Percentiles rank a stretch among this genome's conserved stretches.
Evolutionary conservation across 2,113 vertebrate genomes (phyloP).

Genomic region (Xyrauchen texanus): DNA sequence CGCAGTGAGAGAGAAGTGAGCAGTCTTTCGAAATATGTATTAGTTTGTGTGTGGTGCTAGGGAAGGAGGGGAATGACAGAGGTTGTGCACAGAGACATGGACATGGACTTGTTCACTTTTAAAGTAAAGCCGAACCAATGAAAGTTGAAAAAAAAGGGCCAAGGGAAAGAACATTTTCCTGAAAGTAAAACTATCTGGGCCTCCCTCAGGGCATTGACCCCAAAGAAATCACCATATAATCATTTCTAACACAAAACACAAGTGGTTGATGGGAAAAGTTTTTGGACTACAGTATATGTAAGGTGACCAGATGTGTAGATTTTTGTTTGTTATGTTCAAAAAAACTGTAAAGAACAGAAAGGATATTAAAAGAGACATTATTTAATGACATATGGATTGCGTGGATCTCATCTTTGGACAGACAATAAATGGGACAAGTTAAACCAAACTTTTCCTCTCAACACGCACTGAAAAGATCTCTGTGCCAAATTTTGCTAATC

Average conservation of each 20-base stretch:
- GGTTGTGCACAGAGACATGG: slow-evolving; percentile 18
- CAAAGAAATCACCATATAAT: neutral
- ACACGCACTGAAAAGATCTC: too few relatives aligned
- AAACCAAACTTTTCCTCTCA: too few relatives aligned
- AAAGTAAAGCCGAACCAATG: slow-evolving; percentile 24
- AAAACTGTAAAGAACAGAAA: too few relatives aligned
- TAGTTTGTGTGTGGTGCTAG: slow-evolving; percentile 1
- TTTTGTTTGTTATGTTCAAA: too few relatives aligned
- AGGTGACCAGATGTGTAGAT: neutral
- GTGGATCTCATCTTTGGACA: too few relatives aligned
- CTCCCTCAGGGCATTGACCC: slow-evolving; percentile 6
- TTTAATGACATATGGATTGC: too few relatives aligned
- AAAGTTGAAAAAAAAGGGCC: slow-evolving; percentile 32
- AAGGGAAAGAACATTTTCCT: slow-evolving; percentile 30
- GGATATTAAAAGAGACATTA: neutral
- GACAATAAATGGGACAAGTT: too few relatives aligned
- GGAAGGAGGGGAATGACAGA: neutral
- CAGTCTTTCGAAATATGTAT: neutral
- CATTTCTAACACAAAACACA: too few relatives aligned
- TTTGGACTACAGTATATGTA: neutral
- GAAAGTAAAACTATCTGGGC: slow-evolving; percentile 36
- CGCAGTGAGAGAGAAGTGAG: slow-evolving; percentile 5
- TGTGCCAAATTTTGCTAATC: too few relatives aligned
- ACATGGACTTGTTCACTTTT: slow-evolving; percentile 9
- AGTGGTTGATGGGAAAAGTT: neutral